Evolutionary conservation across 2,888 invertebrate species (phyloP).

Genomic region (Eremobia ochroleuca): DNA sequence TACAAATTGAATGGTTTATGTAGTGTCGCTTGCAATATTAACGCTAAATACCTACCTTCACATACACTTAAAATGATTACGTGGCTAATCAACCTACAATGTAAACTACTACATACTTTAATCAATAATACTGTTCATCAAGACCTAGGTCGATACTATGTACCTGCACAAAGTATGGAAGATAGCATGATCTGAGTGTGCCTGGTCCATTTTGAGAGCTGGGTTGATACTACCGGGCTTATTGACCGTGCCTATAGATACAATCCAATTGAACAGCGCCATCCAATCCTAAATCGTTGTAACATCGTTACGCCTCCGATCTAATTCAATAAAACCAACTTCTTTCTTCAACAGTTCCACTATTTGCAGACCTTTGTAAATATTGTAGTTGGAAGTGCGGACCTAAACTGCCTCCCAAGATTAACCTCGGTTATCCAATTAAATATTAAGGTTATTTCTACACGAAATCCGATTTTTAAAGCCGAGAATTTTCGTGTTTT

Average conservation of each 20-base stretch:
- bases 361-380: slow-evolving; percentile 76
- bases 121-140: background rate
- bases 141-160: background rate
- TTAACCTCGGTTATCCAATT: slow-evolving; percentile 74
- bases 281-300: slow-evolving; percentile 58
- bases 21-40: background rate
- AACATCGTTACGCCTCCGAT: slow-evolving; percentile 61
- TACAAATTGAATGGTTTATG: slow-evolving; percentile 8
- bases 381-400: slow-evolving; percentile 73
- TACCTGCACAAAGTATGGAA: background rate
- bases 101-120: slow-evolving; percentile 6
- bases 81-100: background rate
- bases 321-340: slow-evolving; percentile 68
- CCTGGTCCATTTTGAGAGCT: background rate
- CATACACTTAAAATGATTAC: background rate
- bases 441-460: slow-evolving; percentile 73
- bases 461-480: slow-evolving; percentile 57
- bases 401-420: slow-evolving; percentile 74
- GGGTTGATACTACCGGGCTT: slow-evolving; percentile 6
- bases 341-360: slow-evolving; percentile 61
- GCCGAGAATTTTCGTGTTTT: slow-evolving; percentile 43
- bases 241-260: slow-evolving; percentile 37
- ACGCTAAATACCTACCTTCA: background rate
- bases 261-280: slow-evolving; percentile 52
- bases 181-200: slow-evolving; percentile 3